Conservation (phyloP, 2,113 vertebrate genomes). For the Caloenas nicobarica region DNA sequence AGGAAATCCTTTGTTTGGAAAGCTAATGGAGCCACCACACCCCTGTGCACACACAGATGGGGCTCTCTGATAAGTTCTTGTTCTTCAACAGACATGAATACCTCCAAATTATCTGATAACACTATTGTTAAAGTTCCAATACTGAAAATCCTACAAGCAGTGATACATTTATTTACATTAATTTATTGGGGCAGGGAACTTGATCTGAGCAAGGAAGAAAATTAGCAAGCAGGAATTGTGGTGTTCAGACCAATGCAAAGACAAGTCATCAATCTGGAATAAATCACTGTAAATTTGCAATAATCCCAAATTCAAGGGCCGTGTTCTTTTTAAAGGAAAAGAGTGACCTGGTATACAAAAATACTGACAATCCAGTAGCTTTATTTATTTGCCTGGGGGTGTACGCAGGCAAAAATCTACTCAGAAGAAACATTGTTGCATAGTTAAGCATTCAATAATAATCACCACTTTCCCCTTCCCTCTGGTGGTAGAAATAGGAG, state of each 20-base stretch:
- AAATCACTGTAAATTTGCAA: background rate
- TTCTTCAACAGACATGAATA: background rate
- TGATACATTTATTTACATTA: background rate
- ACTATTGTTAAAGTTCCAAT: background rate
- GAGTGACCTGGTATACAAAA: background rate
- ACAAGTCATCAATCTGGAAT: background rate
- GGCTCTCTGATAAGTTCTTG: background rate
- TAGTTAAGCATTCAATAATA: background rate
- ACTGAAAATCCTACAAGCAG: background rate
- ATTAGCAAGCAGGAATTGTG: background rate
- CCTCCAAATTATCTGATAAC: conserved; percentile 5
- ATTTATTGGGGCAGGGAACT: background rate
- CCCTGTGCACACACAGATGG: conserved; percentile 13
- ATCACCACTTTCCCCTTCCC: background rate
- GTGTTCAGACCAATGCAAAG: background rate
- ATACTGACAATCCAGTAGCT: background rate
- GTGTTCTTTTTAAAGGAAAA: background rate
- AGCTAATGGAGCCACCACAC: conserved; percentile 19
- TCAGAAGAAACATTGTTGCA: background rate
- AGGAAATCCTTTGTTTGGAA: conserved; percentile 56
- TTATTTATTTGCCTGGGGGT: background rate
- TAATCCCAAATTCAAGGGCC: background rate
- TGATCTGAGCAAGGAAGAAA: background rate
- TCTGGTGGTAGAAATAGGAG: background rate
- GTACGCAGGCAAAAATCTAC: background rate